Conservation (phyloP, 2,888 invertebrate genomes). For the Agriopis leucophaearia region DNA sequence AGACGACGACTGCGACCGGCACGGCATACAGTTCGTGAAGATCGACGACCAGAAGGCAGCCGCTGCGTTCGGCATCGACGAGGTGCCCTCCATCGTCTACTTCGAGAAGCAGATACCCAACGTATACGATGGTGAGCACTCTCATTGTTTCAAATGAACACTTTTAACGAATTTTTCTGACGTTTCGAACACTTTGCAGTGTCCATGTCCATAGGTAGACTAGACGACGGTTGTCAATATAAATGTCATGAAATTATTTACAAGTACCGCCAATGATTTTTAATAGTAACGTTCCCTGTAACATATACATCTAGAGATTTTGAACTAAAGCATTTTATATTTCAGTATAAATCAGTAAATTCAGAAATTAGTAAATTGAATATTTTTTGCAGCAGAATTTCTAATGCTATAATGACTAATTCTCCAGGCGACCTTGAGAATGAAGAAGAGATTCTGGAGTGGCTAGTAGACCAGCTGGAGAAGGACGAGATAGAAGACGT, state of each 20-base stretch:
- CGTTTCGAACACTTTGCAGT: no score
- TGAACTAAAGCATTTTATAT: no score
- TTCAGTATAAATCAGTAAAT: no score
- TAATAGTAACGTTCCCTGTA: no score
- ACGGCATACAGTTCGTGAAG: constrained; percentile 97
- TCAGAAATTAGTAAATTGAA: no score
- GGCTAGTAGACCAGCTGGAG: constrained; percentile 95
- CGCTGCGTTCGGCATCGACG: constrained; percentile 94
- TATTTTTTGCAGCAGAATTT: neutral
- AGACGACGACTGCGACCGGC: constrained; percentile 96
- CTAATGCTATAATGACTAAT: neutral
- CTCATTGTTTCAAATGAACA: neutral
- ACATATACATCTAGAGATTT: no score
- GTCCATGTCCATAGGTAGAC: no score
- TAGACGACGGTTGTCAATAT: no score
- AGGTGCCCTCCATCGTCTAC: constrained; percentile 94
- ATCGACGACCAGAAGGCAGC: constrained; percentile 95
- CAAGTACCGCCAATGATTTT: no score
- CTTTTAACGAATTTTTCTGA: neutral
- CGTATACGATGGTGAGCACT: constrained; percentile 92
- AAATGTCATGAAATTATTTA: no score
- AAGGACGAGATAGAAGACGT: constrained; percentile 98
- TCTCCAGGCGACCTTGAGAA: constrained; percentile 91
- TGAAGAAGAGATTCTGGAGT: constrained; percentile 95
- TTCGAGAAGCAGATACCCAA: constrained; percentile 97